phyloP scores from a whole-genome alignment of 2,888 invertebrate genomes.

The Limenitis camilla region DNA sequence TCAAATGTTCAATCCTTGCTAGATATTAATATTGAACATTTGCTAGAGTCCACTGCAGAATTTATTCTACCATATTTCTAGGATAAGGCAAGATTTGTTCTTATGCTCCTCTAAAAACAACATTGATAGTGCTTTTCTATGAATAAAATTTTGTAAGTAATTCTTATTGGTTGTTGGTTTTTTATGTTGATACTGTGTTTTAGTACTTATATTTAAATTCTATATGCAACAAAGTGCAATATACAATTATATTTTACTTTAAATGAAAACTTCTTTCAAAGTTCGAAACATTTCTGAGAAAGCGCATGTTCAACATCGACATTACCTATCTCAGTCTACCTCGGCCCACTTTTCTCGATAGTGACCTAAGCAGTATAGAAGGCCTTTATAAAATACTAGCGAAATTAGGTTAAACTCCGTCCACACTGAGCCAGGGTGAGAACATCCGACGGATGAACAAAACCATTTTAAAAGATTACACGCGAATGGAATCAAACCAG shows the following conservation, averaged over 20 bases:
- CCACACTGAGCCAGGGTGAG: constrained; percentile 16
- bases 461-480: constrained; percentile 27
- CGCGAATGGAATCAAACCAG: constrained; percentile 15
- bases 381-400: constrained; percentile 36
- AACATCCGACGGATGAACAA: constrained; percentile 25
- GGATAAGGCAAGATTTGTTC: not conserved
- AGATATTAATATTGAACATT: constrained; percentile 18
- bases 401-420: constrained; percentile 56
- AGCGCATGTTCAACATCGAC: constrained; percentile 14
- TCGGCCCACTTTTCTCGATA: constrained; percentile 33
- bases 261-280: not conserved
- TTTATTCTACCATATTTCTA: constrained; percentile 6
- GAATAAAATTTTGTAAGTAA: too few species aligned
- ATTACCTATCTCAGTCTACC: constrained; percentile 24
- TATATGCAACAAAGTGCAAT: not conserved
- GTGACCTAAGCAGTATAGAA: constrained; percentile 30
- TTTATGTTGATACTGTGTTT: too few species aligned
- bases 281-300: constrained; percentile 8
- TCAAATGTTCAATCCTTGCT: constrained; percentile 14
- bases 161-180: too few species aligned
- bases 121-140: too few species aligned
- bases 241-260: not conserved
- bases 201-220: too few species aligned
- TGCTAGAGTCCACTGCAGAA: constrained; percentile 9
- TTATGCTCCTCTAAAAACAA: not conserved